Evolutionary conservation across 2,888 invertebrate species (phyloP), one percentile per base, ranked within the genome.

Genomic region (Cabera pusaria): DNA sequence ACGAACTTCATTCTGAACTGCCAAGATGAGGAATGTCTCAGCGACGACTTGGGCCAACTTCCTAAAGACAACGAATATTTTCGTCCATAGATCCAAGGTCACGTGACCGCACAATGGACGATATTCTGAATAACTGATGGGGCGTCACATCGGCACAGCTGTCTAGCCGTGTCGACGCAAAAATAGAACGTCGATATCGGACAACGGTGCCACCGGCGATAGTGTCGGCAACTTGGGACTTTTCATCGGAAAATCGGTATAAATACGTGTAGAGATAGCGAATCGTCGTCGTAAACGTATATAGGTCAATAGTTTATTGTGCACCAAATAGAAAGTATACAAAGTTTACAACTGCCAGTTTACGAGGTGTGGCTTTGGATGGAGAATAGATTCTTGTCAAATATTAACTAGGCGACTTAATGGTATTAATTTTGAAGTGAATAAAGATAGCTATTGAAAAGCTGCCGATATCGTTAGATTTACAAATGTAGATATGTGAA

Each of bases 131-230:
- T 71, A 73, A 66, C 70, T 71, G 70, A 72, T 70, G 59, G 56
- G 57, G 56, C 64, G 61, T 66, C 64, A 64, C 64, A 52, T 49
- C 56, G 56, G 56, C 57, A 61, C 65, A 69, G 64, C 65, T 69
- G 71, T 66, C 59, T 56, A 54, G 56, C 54, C 59, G 59, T 52
- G 59, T 49, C 56, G 36, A 43, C 57, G 63, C 69, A 59, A 66
- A 75, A 74, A 74, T 75, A 73, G 72, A 74, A 65, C 49, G 57
- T 72, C 71, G 68, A 74, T 74, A 73, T 52, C 37, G 49, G 52
- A 35, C 43, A 49, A 29, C 32, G 38, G 33, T 32, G 34, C 32
- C 38, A 23, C 39, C 6, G 29, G 40, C 38, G 39, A 41, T 51
- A 45, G 40, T 40, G 31, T 19, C 34, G 33, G 23, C 24, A 34